Conservation (phyloP, 2,888 invertebrate species). For the Halocaridina rubra region DNA sequence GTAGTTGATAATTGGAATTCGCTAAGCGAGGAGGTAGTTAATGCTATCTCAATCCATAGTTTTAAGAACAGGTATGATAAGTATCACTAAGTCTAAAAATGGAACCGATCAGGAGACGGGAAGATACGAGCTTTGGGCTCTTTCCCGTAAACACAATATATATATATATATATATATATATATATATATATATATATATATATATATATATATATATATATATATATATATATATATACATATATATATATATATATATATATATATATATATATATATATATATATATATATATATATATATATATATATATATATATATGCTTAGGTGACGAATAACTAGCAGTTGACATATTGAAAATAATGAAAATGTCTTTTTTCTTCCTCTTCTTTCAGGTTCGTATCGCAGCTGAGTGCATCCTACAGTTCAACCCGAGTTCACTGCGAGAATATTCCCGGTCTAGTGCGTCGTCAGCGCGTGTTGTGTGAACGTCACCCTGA, state of each 20-base stretch:
- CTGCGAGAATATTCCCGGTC: constrained; percentile 54
- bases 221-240: background rate
- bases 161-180: background rate
- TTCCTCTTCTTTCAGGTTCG: constrained; percentile 25
- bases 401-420: constrained; percentile 48
- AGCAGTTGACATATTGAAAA: no score
- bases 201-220: constrained; percentile 13
- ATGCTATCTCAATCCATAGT: no score
- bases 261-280: constrained; percentile 3
- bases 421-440: constrained; percentile 41
- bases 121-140: no score
- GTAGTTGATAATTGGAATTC: no score
- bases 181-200: background rate
- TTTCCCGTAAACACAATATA: background rate
- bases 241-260: constrained; percentile 17
- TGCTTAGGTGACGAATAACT: no score
- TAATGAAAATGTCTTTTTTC: background rate
- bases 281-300: constrained; percentile 21
- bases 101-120: no score
- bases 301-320: background rate
- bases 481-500: constrained; percentile 45
- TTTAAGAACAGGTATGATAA: background rate
- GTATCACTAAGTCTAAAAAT: background rate
- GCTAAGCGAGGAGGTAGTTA: no score
- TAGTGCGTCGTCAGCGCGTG: constrained; percentile 48